Evolutionary conservation across 2,888 invertebrate genomes (phyloP).

Genomic region (Thecocarcelia acutangulata): DNA sequence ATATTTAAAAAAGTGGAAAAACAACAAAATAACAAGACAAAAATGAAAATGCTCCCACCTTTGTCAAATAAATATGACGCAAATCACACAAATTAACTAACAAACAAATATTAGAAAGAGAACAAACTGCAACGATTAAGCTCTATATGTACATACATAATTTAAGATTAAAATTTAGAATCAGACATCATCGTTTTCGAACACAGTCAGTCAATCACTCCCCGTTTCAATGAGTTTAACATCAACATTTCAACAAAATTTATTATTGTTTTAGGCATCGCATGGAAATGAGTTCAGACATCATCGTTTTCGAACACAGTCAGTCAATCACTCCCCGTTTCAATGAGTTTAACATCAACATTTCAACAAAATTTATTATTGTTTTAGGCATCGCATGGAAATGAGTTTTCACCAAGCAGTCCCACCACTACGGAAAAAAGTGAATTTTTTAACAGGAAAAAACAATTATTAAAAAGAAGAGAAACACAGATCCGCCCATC

Average conservation of each 20-base stretch:
- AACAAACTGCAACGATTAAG: conserved; percentile 64
- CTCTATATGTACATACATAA: conserved; percentile 45
- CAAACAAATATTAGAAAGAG: conserved; percentile 58
- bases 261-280: conserved; percentile 36
- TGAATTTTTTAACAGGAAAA: conserved; percentile 18
- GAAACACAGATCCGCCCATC: conserved; percentile 74
- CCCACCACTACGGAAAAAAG: conserved; percentile 44
- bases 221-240: conserved; percentile 10
- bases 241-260: conserved; percentile 29
- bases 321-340: conserved; percentile 3
- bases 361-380: conserved; percentile 29
- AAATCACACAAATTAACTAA: conserved; percentile 65
- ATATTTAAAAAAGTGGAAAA: conserved; percentile 23
- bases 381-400: conserved; percentile 36
- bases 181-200: conserved; percentile 42
- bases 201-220: conserved; percentile 9
- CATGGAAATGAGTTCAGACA: conserved; percentile 39
- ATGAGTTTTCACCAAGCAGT: conserved; percentile 27
- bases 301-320: conserved; percentile 29
- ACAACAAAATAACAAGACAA: conserved; percentile 48
- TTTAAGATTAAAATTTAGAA: conserved; percentile 58
- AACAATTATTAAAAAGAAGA: conserved; percentile 30
- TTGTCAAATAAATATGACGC: conserved; percentile 68
- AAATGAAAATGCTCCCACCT: conserved; percentile 70
- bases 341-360: conserved; percentile 11